These are phyloP conservation scores for Hyla sarda DNA, from an alignment of 2,113 vertebrate genomes.

Conservation along the genomic window DNA sequence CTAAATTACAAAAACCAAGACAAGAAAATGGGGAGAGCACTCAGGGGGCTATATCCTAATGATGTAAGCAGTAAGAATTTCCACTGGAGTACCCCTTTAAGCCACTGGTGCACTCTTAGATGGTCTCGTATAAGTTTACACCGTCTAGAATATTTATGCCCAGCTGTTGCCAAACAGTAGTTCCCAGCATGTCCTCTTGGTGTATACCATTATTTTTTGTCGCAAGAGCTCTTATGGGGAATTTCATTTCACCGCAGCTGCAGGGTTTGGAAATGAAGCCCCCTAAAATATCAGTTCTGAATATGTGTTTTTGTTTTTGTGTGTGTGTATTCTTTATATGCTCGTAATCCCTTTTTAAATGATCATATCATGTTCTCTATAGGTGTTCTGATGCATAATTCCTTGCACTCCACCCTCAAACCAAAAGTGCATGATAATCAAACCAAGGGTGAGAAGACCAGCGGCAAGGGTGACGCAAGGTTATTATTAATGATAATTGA, in stretches of 20 bases:
- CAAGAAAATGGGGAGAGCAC: too few species aligned
- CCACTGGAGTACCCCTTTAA: too few species aligned
- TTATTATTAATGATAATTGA: conserved; percentile 54
- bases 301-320: too few species aligned
- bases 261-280: too few species aligned
- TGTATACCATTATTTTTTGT: neutral
- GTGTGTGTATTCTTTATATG: neutral
- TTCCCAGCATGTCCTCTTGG: too few species aligned
- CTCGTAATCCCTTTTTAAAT: neutral
- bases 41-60: too few species aligned
- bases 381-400: neutral
- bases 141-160: too few species aligned
- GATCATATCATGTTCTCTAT: conserved; percentile 1
- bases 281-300: neutral
- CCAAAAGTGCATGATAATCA: conserved; percentile 22
- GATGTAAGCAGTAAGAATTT: too few species aligned
- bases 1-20: too few species aligned
- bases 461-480: conserved; percentile 41
- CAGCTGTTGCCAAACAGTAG: too few species aligned
- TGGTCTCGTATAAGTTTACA: too few species aligned
- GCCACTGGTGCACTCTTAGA: too few species aligned
- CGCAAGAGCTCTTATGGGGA: neutral
- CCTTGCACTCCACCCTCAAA: conserved; percentile 46
- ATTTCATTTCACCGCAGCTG: neutral
- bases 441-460: conserved; percentile 3